Evolutionary conservation across 2,888 invertebrate species (phyloP).

Genomic region (Patella pellucida): DNA sequence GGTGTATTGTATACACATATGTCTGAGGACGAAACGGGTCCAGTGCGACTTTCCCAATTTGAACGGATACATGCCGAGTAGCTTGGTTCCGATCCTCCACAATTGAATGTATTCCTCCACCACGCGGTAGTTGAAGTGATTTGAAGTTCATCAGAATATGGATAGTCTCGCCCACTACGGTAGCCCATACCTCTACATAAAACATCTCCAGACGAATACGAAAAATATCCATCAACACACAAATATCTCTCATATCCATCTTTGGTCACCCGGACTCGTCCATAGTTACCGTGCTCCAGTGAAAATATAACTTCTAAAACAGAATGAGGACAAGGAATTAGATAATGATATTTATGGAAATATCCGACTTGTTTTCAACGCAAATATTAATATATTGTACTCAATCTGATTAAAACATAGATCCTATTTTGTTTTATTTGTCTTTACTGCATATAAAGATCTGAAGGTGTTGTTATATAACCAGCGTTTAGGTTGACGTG

Average conservation of each 20-base stretch:
- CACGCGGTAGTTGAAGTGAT: neutral
- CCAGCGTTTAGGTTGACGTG: no score
- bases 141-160: neutral
- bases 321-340: neutral
- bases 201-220: neutral
- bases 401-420: no score
- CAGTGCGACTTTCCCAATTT: neutral
- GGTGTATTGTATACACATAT: neutral
- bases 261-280: neutral
- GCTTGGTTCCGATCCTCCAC: neutral
- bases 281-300: neutral
- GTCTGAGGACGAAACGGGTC: neutral
- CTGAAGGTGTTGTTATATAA: no score
- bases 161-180: neutral
- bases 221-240: neutral
- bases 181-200: neutral
- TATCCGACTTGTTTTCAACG: no score
- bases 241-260: slow-evolving; percentile 1
- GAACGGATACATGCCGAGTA: neutral
- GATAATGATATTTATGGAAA: no score
- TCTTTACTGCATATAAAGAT: no score
- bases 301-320: neutral
- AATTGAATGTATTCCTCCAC: neutral
- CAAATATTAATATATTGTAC: no score
- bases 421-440: no score